These are phyloP conservation scores for Haemorhous mexicanus DNA, from an alignment of 2,113 vertebrate genomes.

Conservation along the genomic window DNA sequence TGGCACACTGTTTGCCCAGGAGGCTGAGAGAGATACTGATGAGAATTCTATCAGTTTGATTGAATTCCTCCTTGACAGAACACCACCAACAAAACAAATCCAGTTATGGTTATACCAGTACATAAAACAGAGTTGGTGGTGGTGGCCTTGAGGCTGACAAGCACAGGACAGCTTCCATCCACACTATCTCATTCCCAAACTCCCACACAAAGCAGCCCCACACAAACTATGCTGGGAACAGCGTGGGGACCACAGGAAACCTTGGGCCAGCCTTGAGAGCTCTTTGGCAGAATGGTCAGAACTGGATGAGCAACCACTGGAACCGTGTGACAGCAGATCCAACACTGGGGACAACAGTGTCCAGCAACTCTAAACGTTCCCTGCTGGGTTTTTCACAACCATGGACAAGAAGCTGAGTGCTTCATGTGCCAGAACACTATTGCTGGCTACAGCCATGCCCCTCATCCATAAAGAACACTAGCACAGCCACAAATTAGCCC, in stretches of 20 bases:
- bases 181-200: neutral
- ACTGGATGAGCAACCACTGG: neutral
- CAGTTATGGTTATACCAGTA: neutral
- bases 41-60: slow-evolving; percentile 10
- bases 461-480: neutral
- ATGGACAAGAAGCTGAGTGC: fast-evolving
- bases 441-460: neutral
- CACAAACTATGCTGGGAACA: fast-evolving
- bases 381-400: neutral
- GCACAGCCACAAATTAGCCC: neutral
- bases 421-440: neutral
- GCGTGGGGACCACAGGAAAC: neutral
- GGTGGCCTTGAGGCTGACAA: neutral
- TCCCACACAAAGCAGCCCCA: neutral
- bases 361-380: neutral
- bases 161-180: neutral
- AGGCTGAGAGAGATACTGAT: slow-evolving; percentile 12
- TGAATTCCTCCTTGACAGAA: neutral
- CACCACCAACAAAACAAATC: neutral
- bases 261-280: neutral
- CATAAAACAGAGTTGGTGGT: neutral
- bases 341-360: neutral
- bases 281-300: neutral
- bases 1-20: slow-evolving; percentile 29
- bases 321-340: neutral